Evolutionary conservation across 2,113 vertebrate species (phyloP).

Genomic region (Mustelus asterias): DNA sequence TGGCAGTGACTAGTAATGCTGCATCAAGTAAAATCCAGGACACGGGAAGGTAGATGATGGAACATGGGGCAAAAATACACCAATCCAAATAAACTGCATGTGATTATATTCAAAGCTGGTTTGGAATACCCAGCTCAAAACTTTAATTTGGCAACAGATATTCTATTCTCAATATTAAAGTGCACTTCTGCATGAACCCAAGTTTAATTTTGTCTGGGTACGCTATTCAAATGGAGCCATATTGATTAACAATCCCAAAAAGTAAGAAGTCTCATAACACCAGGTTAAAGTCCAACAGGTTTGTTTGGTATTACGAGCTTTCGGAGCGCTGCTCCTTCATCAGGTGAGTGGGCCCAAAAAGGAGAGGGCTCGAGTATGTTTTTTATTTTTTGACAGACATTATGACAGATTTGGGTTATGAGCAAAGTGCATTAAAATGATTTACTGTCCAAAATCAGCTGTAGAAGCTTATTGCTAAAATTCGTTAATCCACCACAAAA

Average conservation of each 20-base stretch:
- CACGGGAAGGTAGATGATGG: neutral
- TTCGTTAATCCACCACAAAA: neutral
- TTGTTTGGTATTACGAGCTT: too few species aligned
- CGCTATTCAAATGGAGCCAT: neutral
- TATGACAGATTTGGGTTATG: neutral
- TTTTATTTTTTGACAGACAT: neutral
- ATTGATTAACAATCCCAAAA: neutral
- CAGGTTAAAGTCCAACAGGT: too few species aligned
- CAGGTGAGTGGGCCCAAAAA: neutral
- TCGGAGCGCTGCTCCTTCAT: too few species aligned
- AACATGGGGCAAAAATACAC: neutral
- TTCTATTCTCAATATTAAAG: neutral
- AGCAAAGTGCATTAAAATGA: neutral
- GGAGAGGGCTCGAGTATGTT: neutral
- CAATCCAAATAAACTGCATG: neutral
- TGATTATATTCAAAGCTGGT: neutral
- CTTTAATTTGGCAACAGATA: neutral
- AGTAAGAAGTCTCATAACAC: neutral
- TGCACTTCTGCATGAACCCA: neutral
- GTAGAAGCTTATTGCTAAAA: neutral
- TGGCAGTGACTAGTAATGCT: neutral
- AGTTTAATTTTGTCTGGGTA: neutral
- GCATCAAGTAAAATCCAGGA: neutral
- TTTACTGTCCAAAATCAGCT: neutral
- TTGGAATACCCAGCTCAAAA: neutral